phyloP scores from a whole-genome alignment of 1,140 invertebrate genomes.

The Grapholita molesta region DNA sequence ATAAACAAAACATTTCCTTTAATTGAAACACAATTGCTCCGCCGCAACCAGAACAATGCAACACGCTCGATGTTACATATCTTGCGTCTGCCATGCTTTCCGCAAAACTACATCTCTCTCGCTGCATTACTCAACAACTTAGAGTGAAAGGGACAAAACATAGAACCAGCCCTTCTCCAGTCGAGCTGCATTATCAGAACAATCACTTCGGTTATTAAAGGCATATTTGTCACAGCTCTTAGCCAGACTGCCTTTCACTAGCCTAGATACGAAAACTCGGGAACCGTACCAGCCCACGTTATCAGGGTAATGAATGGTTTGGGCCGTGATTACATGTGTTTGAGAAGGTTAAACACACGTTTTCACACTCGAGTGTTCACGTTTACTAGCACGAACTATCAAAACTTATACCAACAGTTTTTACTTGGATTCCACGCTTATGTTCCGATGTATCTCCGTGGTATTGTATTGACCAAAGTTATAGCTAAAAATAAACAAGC shows the following conservation, averaged over 20 bases:
- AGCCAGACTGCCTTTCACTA: constrained; percentile 7
- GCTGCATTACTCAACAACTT: background rate
- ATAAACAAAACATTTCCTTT: constrained; percentile 17
- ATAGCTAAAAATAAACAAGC: too few relatives aligned
- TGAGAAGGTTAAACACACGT: background rate
- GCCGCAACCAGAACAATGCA: constrained; percentile 1
- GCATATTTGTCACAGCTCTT: constrained; percentile 12
- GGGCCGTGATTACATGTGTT: background rate
- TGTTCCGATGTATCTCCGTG: too few relatives aligned
- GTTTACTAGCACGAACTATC: background rate
- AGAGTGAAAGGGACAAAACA: background rate
- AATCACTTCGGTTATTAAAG: constrained; percentile 10
- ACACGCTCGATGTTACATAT: background rate
- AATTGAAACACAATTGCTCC: background rate
- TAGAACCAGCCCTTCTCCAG: background rate
- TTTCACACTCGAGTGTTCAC: background rate
- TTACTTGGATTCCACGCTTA: background rate
- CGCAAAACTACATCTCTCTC: background rate
- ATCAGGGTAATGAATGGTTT: background rate
- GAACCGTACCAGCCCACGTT: background rate
- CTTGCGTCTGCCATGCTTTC: background rate
- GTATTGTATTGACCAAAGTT: too few relatives aligned
- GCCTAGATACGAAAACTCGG: background rate
- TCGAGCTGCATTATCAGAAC: constrained; percentile 6
- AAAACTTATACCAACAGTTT: background rate